Evolutionary conservation across 2,888 invertebrate genomes (phyloP).

Genomic region (Dicyrtomina minuta): DNA sequence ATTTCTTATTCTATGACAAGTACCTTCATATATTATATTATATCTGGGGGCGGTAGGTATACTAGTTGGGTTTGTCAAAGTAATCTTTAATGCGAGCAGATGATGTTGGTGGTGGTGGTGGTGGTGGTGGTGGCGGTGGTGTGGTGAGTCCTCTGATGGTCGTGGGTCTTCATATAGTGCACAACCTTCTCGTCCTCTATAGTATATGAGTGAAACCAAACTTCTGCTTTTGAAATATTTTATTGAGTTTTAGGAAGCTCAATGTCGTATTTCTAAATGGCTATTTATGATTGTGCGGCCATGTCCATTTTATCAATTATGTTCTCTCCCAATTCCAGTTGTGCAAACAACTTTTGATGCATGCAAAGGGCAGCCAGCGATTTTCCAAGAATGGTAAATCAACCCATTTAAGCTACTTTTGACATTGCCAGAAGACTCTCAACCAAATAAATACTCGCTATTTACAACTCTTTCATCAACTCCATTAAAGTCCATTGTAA

Average conservation of each 20-base stretch:
- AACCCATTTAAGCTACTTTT: slow-evolving; percentile 35
- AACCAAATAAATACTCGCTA: slow-evolving; percentile 17
- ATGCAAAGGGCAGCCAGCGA: slow-evolving; percentile 32
- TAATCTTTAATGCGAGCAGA: neutral
- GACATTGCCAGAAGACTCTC: slow-evolving; percentile 27
- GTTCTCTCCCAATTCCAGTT: slow-evolving; percentile 32
- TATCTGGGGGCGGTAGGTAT: no score
- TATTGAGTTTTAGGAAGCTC: slow-evolving; percentile 46
- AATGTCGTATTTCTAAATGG: slow-evolving; percentile 34
- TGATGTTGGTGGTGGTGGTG: no score
- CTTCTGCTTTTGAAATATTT: slow-evolving; percentile 52
- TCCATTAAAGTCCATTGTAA: slow-evolving; percentile 22
- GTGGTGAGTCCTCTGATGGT: neutral
- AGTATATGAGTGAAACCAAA: slow-evolving; percentile 19
- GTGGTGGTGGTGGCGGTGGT: neutral
- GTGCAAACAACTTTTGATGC: slow-evolving; percentile 34
- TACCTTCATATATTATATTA: no score
- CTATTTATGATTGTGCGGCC: slow-evolving; percentile 34
- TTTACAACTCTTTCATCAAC: slow-evolving; percentile 24
- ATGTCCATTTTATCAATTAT: slow-evolving; percentile 39
- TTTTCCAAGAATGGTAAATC: slow-evolving; percentile 29
- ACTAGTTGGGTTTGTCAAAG: neutral
- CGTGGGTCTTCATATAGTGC: no score
- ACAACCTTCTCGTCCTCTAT: no score
- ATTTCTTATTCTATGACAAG: neutral